These are phyloP conservation scores for Hydrozoanthus tunicans DNA, from an alignment of 64 coral and sea anemone genomes.

Conservation along the genomic window DNA sequence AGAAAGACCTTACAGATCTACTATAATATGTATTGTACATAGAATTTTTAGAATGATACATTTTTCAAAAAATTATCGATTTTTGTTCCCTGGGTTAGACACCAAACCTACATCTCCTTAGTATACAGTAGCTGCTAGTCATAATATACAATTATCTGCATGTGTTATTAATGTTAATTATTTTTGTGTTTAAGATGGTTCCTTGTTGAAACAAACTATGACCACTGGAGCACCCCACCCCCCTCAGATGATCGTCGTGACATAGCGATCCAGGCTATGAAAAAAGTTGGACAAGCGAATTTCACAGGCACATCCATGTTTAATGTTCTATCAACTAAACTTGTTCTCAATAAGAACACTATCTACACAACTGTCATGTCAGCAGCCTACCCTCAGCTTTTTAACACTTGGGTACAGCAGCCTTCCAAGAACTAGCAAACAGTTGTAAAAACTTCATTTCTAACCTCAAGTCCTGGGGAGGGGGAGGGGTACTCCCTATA, in stretches of 20 bases:
- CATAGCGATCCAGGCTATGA: constrained; percentile 74
- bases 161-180: background rate
- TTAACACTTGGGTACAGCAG: constrained; percentile 80
- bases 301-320: constrained; percentile 58
- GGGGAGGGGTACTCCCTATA: too few species aligned
- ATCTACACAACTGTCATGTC: constrained; percentile 91
- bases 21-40: too few species aligned
- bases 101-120: too few species aligned
- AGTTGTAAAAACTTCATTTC: background rate
- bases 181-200: constrained; percentile 5
- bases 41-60: too few species aligned
- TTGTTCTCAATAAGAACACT: constrained; percentile 73
- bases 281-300: constrained; percentile 66
- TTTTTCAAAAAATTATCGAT: too few species aligned
- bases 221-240: constrained; percentile 91
- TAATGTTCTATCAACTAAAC: constrained; percentile 69
- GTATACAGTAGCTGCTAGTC: too few species aligned
- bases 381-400: constrained; percentile 71
- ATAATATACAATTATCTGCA: too few species aligned
- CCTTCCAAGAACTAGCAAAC: constrained; percentile 16
- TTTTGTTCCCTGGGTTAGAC: too few species aligned
- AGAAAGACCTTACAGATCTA: too few species aligned
- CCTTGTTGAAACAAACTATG: constrained; percentile 97
- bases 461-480: too few species aligned
- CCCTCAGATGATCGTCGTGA: constrained; percentile 84